Evolutionary conservation across 2,113 vertebrate species (phyloP).

Genomic region (Camelus bactrianus): DNA sequence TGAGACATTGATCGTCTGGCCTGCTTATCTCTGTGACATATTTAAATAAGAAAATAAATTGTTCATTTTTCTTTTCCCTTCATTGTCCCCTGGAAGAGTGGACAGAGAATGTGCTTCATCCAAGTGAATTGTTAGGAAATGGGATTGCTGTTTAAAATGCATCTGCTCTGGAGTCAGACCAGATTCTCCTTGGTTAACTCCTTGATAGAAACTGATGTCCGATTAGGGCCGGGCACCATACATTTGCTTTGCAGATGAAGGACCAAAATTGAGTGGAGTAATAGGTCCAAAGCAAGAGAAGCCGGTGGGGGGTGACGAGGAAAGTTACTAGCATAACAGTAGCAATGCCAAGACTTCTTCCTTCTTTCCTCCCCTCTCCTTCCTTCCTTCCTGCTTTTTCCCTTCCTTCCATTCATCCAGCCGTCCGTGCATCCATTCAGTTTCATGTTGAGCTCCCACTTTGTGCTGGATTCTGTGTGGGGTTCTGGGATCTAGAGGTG

Average conservation of each 20-base stretch:
- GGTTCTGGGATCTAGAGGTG: not conserved
- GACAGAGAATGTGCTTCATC: not conserved
- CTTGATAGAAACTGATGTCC: constrained; percentile 78
- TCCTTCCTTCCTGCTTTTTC: not conserved
- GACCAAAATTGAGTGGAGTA: constrained; percentile 73
- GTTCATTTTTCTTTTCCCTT: constrained; percentile 63
- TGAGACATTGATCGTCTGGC: constrained; percentile 62
- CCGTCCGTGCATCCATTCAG: not conserved
- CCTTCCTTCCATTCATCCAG: not conserved
- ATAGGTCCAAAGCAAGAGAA: constrained; percentile 62
- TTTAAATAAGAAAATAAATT: constrained; percentile 72
- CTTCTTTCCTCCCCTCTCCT: not conserved
- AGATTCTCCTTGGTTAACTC: constrained; percentile 81
- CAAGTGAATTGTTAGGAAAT: constrained; percentile 52
- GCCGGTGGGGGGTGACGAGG: not conserved
- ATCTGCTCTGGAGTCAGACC: constrained; percentile 44
- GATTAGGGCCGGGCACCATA: constrained; percentile 65
- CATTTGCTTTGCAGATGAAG: constrained; percentile 79
- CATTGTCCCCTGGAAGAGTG: constrained; percentile 23
- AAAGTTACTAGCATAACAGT: not conserved
- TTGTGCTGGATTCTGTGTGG: not conserved
- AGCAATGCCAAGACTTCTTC: not conserved
- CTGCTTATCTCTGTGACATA: constrained; percentile 27
- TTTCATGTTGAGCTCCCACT: not conserved
- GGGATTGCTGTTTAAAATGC: constrained; percentile 38